Evolutionary conservation across 2,797 vertebrate species (phyloP).

Genomic region (Hydrophis major): DNA sequence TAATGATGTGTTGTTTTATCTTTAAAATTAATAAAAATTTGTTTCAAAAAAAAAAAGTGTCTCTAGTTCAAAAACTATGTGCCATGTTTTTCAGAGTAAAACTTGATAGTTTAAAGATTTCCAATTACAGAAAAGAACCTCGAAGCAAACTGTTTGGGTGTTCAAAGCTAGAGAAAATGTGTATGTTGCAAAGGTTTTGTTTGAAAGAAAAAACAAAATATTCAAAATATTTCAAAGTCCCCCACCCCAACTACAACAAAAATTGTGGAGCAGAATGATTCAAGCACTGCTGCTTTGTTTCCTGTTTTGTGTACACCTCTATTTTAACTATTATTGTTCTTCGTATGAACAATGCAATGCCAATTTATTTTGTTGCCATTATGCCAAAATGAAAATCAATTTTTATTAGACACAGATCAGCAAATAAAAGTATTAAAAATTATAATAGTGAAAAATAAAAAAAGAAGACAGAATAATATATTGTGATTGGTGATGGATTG

Average conservation of each 20-base stretch:
- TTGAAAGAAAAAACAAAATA: not conserved
- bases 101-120: not conserved
- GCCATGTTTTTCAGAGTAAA: not conserved
- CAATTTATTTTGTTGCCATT: not conserved
- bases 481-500: not conserved
- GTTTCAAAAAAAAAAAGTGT: no score
- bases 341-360: not conserved
- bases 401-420: not conserved
- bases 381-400: not conserved
- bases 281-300: not conserved
- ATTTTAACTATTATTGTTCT: not conserved
- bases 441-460: not conserved
- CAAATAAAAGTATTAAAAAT: not conserved
- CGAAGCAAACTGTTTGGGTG: not conserved
- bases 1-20: no score
- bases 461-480: not conserved
- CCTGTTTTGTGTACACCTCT: not conserved
- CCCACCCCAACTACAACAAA: not conserved
- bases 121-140: not conserved
- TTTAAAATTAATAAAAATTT: no score
- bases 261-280: not conserved
- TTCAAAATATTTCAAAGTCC: not conserved
- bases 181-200: not conserved
- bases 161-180: not conserved
- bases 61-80: not conserved